Percentiles rank a stretch among this genome's conserved stretches.
These are phyloP conservation scores for Micromussa lordhowensis DNA, from an alignment of 92 coral and sea anemone species.

Conservation along the genomic window DNA sequence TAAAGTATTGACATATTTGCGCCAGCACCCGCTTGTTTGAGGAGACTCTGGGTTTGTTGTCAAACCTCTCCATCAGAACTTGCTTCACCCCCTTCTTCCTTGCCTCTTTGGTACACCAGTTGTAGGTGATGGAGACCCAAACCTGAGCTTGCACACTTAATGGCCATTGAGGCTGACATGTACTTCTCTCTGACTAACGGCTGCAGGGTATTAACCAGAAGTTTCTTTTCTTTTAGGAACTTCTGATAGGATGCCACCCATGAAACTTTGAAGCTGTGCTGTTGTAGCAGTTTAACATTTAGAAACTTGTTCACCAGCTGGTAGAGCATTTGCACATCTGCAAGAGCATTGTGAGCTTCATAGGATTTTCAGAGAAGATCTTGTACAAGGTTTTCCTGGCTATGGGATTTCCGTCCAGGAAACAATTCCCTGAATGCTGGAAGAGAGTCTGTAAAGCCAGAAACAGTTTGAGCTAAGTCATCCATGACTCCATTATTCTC, in stretches of 20 bases:
- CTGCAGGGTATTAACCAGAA: slow-evolving; percentile 43
- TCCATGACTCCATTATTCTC: slow-evolving; percentile 24
- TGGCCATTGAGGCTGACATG: slow-evolving; percentile 63
- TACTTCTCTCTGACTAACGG: slow-evolving; percentile 47
- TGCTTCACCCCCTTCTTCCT: slow-evolving; percentile 18
- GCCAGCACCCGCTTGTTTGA: slow-evolving; percentile 8
- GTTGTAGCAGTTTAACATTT: too few species aligned
- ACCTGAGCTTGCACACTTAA: slow-evolving; percentile 67
- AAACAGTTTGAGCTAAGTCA: slow-evolving; percentile 38
- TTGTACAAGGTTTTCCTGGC: slow-evolving; percentile 52
- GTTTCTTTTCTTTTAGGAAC: slow-evolving; percentile 32
- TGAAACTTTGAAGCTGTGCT: too few species aligned
- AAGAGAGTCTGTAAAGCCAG: slow-evolving; percentile 69
- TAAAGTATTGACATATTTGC: too few species aligned
- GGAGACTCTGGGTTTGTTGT: slow-evolving; percentile 17
- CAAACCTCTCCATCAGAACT: slow-evolving; percentile 7
- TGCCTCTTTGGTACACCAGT: slow-evolving; percentile 13
- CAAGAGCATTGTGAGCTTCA: slow-evolving; percentile 71
- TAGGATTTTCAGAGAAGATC: slow-evolving; percentile 59
- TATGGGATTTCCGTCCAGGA: slow-evolving; percentile 62
- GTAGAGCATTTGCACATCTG: slow-evolving; percentile 61
- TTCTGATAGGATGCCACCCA: too few species aligned
- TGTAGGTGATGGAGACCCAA: slow-evolving; percentile 23
- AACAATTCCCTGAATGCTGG: slow-evolving; percentile 69
- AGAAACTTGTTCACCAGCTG: slow-evolving; percentile 17